Base-by-base conservation (phyloP, 2,797 vertebrate species). In the Dallia pectoralis region DNA sequence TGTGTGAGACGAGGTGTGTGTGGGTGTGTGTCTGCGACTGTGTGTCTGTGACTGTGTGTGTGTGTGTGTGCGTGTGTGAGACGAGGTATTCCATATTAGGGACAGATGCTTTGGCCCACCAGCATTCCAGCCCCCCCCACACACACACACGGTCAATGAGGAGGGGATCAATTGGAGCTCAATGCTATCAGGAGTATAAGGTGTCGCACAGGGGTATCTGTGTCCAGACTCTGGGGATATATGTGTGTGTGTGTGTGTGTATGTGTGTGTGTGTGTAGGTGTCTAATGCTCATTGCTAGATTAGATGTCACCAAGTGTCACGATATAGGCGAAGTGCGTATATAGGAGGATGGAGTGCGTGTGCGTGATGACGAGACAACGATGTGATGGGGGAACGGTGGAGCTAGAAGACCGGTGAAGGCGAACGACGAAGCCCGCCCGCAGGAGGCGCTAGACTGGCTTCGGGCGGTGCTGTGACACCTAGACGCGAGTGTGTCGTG, bases 31-130 rank as follows among this genome's bases (percentile, higher is more conserved):
- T n/a, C n/a, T n/a, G n/a, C n/a, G n/a, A n/a, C n/a, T n/a, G n/a
- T n/a, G n/a, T n/a, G n/a, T 40, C 5, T 7, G 36, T 40, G 36
- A 6, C 5, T 27, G 22, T 11, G 56, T 27, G 56, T 75, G 65
- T 71, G 67, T 72, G 59, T 72, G 77, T 51, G 49, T 51, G 25
- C 18, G 9, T 56, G 44, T 29, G 18, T 62, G 8, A 40, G 32
- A 61, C 29, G 71, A 70, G 71, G 63, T 74, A 25, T 72, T 80
- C 71, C 77, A 75, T 66, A 74, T 73, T 22, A 71, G 77, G 68
- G 75, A 82, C 83, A 88, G 85, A 87, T 85, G 87, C 82, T 32
- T 25, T 73, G 47, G 56, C 69, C 84, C 85, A 86, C 81, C 82
- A 86, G 77, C 74, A 63, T 72, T 61, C 63, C 47, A 59, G 51